Evolutionary conservation across 2,113 vertebrate genomes (phyloP), one percentile per base, ranked within the genome.

Genomic region (Prionailurus bengalensis): DNA sequence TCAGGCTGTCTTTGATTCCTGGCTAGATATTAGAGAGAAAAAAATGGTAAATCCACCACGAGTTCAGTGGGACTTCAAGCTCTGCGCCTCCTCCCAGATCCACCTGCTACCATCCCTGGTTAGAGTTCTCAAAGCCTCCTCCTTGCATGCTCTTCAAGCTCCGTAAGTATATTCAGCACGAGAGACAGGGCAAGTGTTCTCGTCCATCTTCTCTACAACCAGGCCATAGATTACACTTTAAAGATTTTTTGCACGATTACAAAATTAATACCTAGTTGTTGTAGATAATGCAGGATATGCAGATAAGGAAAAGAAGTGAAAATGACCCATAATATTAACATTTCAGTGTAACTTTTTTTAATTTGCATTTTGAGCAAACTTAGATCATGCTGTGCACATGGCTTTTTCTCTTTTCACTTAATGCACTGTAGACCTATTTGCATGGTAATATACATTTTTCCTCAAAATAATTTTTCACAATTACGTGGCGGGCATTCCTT

Each of bases 301-400:
- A 73, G 33, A 42, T 66, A 63, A 63, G 39, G 55, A 42, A 17
- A n/a, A 81, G 66, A 86, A 63, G 39, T 23, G 39, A 89, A 88
- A 58, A 78, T 55, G 33, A 36, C 27, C 48, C 29, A 65, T 11
- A 33, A 36, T 29, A 25, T 8, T 31, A 94, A 88, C 36, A 80
- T 10, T 42, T 82, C 10, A 7, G 4, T 9, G 29, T 79, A 53
- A 61, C 12, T 61, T 90, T 31, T 74, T 68, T 71, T 89, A 61
- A 83, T 89, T 66, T 93, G 63, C 39, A 27, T 92, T 68, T 48
- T 78, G 85, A 80, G 82, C 61, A 93, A 87, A 82, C 31, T 58
- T 45, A 84, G 23, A 81, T 90, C 14, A 4, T 33, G 15, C 3
- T 39, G 29, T 78, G 1, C 5, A 7, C 31, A 36, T 2, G 68